These are phyloP conservation scores for Hipposideros larvatus DNA, from an alignment of 2,797 vertebrate species.

Conservation along the genomic window DNA sequence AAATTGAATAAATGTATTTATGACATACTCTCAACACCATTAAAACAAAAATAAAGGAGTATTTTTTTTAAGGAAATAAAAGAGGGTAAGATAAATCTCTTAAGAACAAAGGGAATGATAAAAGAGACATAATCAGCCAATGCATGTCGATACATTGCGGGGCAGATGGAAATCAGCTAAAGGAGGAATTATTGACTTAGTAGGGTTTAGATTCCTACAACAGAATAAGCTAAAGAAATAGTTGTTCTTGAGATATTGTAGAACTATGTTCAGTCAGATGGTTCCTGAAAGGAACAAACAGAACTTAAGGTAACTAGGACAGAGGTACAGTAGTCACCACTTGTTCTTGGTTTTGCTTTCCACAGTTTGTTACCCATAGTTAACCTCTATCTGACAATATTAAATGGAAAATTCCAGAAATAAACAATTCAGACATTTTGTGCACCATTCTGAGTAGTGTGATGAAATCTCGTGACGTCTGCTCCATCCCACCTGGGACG, in stretches of 20 bases:
- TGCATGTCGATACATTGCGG: background rate
- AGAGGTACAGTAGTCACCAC: too few species aligned
- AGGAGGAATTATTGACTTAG: background rate
- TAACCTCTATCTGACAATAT: too few species aligned
- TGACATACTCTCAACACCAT: background rate
- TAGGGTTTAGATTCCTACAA: background rate
- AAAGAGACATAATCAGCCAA: background rate
- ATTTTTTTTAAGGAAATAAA: background rate
- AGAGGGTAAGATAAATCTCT: background rate
- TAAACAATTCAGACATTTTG: too few species aligned
- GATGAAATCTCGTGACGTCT: too few species aligned
- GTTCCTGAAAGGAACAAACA: background rate
- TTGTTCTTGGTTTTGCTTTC: too few species aligned
- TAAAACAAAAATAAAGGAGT: background rate
- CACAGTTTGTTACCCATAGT: too few species aligned
- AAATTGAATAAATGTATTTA: background rate
- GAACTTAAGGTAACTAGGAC: too few species aligned
- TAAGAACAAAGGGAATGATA: background rate
- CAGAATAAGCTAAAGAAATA: background rate
- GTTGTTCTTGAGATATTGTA: background rate
- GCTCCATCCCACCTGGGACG: too few species aligned
- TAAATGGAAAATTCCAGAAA: too few species aligned
- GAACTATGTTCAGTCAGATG: background rate
- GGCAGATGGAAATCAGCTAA: background rate
- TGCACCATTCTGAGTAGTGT: too few species aligned